Percentiles rank a stretch among this genome's conserved stretches.
phyloP scores from a whole-genome alignment of 2,888 invertebrate genomes.

The Aphidius colemani region DNA sequence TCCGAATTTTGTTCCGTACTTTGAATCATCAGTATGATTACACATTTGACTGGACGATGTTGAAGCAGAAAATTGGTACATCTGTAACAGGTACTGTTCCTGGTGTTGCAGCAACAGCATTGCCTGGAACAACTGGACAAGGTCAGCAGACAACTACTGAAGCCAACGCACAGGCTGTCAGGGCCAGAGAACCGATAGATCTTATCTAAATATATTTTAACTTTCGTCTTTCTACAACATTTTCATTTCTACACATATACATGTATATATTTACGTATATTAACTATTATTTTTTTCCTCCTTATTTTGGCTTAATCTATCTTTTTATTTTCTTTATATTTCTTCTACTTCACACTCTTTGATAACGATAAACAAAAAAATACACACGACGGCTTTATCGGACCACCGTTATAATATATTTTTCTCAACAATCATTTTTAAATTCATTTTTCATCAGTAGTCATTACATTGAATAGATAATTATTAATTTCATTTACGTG shows the following conservation, averaged over 20 bases:
- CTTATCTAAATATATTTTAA: constrained; percentile 17
- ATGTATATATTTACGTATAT: no score
- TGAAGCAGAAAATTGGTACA: constrained; percentile 86
- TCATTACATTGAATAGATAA: constrained; percentile 7
- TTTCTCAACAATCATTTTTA: not conserved
- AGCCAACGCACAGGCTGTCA: constrained; percentile 41
- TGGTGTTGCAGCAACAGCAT: constrained; percentile 32
- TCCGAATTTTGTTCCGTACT: constrained; percentile 98
- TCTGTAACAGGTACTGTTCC: constrained; percentile 43
- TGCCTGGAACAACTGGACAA: constrained; percentile 38
- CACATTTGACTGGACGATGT: constrained; percentile 99
- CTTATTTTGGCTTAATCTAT: constrained; percentile 11
- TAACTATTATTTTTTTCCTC: constrained; percentile 9
- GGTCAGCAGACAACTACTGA: constrained; percentile 44
- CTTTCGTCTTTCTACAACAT: constrained; percentile 16
- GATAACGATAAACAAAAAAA: constrained; percentile 1
- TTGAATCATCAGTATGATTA: constrained; percentile 99
- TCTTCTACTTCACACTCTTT: constrained; percentile 7
- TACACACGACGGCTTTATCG: not conserved
- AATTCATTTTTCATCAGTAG: constrained; percentile 12
- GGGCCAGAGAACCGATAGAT: constrained; percentile 30
- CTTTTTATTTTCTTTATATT: constrained; percentile 2
- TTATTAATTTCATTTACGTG: not conserved
- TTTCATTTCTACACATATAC: no score
- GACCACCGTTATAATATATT: not conserved